Evolutionary conservation across 1,140 invertebrate genomes (phyloP).

Genomic region (Caenorhabditis brenneri): DNA sequence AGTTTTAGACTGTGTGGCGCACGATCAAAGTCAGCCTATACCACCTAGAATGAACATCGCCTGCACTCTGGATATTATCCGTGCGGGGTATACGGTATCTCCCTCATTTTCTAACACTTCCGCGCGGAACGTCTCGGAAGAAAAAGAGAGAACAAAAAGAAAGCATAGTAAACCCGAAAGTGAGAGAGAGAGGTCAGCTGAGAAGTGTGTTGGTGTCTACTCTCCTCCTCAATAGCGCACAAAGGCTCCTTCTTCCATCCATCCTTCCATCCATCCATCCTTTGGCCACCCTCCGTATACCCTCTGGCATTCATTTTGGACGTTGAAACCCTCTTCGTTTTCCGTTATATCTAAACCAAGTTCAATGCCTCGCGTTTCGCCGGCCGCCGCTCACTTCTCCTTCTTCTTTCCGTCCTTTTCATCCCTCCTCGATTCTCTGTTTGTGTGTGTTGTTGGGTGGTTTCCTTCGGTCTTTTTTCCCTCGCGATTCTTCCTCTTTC

Average conservation of each 20-base stretch:
- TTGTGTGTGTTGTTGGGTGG: too few relatives aligned
- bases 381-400: not conserved
- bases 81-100: conserved; percentile 23
- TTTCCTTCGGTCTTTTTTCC: not conserved
- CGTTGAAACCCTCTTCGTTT: not conserved
- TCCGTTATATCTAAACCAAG: not conserved
- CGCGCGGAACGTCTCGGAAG: not conserved
- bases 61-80: too few relatives aligned
- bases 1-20: too few relatives aligned
- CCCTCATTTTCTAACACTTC: not conserved
- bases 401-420: too few relatives aligned
- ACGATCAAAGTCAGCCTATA: too few relatives aligned
- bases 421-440: not conserved
- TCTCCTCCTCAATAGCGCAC: not conserved
- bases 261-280: not conserved
- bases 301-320: not conserved
- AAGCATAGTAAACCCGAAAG: too few relatives aligned
- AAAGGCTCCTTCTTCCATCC: too few relatives aligned
- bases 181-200: conserved; percentile 34
- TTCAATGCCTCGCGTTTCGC: not conserved
- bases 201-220: not conserved
- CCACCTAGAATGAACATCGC: too few relatives aligned
- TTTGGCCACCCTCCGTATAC: not conserved
- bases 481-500: not conserved
- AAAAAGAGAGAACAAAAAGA: not conserved